Evolutionary conservation across 2,888 invertebrate species (phyloP), one percentile per base, ranked within the genome.

Genomic region (Eudasyphora cyanicolor): DNA sequence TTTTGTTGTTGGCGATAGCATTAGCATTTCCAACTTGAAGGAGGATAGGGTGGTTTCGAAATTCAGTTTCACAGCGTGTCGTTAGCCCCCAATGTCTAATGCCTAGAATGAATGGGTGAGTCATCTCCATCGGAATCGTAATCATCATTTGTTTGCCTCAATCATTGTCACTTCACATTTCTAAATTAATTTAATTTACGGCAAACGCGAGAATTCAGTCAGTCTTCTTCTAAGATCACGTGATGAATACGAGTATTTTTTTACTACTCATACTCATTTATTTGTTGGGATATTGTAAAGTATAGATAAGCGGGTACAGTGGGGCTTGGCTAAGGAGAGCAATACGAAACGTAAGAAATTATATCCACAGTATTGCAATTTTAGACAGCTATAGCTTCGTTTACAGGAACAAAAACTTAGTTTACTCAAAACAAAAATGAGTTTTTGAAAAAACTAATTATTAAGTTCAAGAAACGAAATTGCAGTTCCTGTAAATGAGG

Each of bases 151-250:
- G 38, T 64, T 71, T 78, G 27, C 51, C 51, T 73, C 51, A 62
- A 71, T 78, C 71, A 64, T 62, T 73, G 54, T 78, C 71, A 49
- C 64, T 67, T 69, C 24, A 73, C 49, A 73, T 75, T 76, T 38
- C 51, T 76, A 19, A 76, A 64, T 64, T 38, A 62, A 76, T 54
- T 64, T 64, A 51, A 76, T 80, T 80, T 64, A 54, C 67, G 24
- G 51, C 24, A 27, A 21, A 17, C 51, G 49, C 64, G 60, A 42
- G 62, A n/a, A n/a, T n/a, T n/a, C n/a, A n/a, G n/a, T n/a, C 60
- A 21, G n/a, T n/a, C n/a, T 51, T 73, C 73, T 60, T 62, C 8
- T 60, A 21, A 69, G 2, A 67, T 79, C 74, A 79, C 75, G 79
- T 79, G 79, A 75, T 57, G 24, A 32, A 57, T 19, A n/a, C 32